Conservation (phyloP, 1,140 invertebrate species). For the Drosophila aff. region DNA sequence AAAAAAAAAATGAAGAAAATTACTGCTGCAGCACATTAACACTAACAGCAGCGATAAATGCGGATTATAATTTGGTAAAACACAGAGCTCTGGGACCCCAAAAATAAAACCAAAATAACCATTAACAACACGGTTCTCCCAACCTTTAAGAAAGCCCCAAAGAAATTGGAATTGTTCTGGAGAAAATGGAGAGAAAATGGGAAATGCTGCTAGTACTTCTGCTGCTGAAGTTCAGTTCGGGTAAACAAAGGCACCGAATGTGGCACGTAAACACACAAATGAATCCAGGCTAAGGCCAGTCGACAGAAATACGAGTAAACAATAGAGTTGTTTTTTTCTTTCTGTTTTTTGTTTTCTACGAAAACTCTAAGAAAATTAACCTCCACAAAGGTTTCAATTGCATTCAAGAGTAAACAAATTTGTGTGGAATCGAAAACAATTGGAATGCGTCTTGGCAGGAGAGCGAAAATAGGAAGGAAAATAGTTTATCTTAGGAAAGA, state of each 20-base stretch:
- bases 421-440: slow-evolving; percentile 36
- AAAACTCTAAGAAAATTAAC: slow-evolving; percentile 45
- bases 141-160: slow-evolving; percentile 24
- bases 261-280: slow-evolving; percentile 51
- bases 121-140: slow-evolving; percentile 11
- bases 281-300: slow-evolving; percentile 50
- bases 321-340: slow-evolving; percentile 29
- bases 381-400: slow-evolving; percentile 49
- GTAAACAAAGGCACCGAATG: slow-evolving; percentile 42
- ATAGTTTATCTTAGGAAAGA: slow-evolving; percentile 6
- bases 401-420: slow-evolving; percentile 42
- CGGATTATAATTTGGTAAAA: slow-evolving; percentile 46
- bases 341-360: slow-evolving; percentile 18
- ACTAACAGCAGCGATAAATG: slow-evolving; percentile 43
- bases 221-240: slow-evolving; percentile 21
- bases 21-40: slow-evolving; percentile 41
- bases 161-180: slow-evolving; percentile 19
- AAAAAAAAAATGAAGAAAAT: slow-evolving; percentile 37
- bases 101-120: background rate
- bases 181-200: slow-evolving; percentile 4
- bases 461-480: slow-evolving; percentile 8
- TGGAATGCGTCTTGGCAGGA: slow-evolving; percentile 22
- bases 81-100: slow-evolving; percentile 12
- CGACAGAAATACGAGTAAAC: slow-evolving; percentile 53
- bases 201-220: slow-evolving; percentile 13